These are phyloP conservation scores for Leptobrachium leishanense DNA, from an alignment of 2,113 vertebrate species.

Conservation along the genomic window DNA sequence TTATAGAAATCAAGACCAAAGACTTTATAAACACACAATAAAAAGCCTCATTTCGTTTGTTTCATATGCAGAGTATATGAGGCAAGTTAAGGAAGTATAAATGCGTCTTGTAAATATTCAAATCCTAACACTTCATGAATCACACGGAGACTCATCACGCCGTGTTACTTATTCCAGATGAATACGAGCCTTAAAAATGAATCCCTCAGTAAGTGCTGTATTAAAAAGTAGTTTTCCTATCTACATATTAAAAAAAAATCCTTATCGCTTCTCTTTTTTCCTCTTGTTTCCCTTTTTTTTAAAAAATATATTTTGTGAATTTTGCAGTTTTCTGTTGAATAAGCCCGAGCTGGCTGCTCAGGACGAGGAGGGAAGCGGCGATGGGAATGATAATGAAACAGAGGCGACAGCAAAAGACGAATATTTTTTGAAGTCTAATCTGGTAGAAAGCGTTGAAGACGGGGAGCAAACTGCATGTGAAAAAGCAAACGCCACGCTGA, in stretches of 20 bases:
- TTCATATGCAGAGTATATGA: background rate
- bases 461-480: slow-evolving; percentile 11
- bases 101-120: background rate
- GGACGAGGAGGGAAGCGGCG: background rate
- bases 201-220: slow-evolving; percentile 30
- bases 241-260: background rate
- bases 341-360: slow-evolving; percentile 7
- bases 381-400: background rate
- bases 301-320: slow-evolving; percentile 36
- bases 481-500: background rate
- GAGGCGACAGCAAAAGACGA: slow-evolving; percentile 26
- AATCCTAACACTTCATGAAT: slow-evolving; percentile 5
- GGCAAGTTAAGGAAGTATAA: background rate
- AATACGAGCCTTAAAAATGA: slow-evolving; percentile 51
- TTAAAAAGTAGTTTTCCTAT: slow-evolving; percentile 44
- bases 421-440: background rate
- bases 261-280: background rate
- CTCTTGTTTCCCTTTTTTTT: slow-evolving; percentile 6
- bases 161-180: background rate
- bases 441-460: slow-evolving; percentile 24
- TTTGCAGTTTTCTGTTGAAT: slow-evolving; percentile 39
- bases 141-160: background rate
- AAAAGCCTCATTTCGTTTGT: background rate
- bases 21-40: background rate
- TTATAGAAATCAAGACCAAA: background rate